phyloP scores from a whole-genome alignment of 53 echinoderm and acorn worm genomes.

The Echinarachnius parma region DNA sequence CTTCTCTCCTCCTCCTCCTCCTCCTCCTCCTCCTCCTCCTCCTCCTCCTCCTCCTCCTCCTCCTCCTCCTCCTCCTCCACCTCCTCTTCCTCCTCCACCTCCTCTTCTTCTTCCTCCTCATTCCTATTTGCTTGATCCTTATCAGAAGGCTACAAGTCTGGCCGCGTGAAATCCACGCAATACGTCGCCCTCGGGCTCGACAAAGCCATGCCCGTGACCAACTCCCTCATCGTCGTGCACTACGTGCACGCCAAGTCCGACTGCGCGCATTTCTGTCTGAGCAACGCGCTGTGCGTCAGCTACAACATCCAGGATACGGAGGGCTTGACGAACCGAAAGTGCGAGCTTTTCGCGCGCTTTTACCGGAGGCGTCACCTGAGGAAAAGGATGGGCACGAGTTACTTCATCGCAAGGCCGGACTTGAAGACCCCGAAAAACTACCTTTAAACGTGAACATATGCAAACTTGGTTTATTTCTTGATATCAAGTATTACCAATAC shows the following conservation, averaged over 20 bases:
- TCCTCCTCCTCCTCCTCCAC: not conserved
- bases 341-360: constrained; percentile 32
- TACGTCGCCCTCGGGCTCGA: constrained; percentile 32
- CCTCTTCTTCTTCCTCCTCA: not conserved
- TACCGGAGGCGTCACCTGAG: constrained; percentile 12
- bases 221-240: constrained; percentile 11
- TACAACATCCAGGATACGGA: constrained; percentile 29
- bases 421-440: constrained; percentile 1
- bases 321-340: constrained; percentile 2
- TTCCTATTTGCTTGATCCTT: not conserved
- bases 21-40: too few species aligned
- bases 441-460: too few species aligned
- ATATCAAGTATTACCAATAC: too few species aligned
- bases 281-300: constrained; percentile 11
- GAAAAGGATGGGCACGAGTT: constrained; percentile 7
- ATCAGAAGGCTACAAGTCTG: constrained; percentile 19
- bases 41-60: not conserved
- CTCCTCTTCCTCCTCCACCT: not conserved
- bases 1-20: too few species aligned
- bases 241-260: constrained; percentile 1
- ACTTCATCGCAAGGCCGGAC: constrained; percentile 30
- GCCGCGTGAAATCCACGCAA: not conserved
- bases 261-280: constrained; percentile 20
- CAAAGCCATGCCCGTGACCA: constrained; percentile 22
- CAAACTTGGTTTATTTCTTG: too few species aligned